Evolutionary conservation across 1,140 invertebrate genomes (phyloP).

Genomic region (Eumaeus atala): DNA sequence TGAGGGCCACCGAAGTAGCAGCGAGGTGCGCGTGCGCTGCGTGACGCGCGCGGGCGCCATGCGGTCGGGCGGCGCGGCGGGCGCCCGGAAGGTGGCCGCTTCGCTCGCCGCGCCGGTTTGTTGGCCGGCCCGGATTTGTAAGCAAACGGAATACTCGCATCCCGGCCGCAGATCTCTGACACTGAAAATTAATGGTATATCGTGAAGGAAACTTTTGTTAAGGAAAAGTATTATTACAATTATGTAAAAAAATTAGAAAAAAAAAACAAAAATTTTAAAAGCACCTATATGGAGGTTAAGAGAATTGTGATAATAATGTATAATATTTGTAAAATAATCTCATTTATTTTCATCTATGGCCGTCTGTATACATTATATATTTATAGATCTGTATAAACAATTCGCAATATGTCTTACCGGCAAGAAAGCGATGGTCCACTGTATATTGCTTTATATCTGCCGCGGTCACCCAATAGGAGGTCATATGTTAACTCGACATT

Average conservation of each 20-base stretch:
- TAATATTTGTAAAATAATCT: too few relatives aligned
- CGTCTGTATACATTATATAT: too few relatives aligned
- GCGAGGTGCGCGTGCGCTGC: constrained; percentile 75
- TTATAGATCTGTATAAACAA: too few relatives aligned
- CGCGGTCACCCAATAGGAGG: constrained; percentile 84
- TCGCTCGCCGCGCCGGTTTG: constrained; percentile 69
- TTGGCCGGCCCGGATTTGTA: constrained; percentile 76
- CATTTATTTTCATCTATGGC: too few relatives aligned
- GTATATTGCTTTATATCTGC: constrained; percentile 87
- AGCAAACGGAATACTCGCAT: constrained; percentile 85
- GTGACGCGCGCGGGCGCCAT: constrained; percentile 73
- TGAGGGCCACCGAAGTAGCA: constrained; percentile 80
- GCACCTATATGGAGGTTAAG: too few relatives aligned
- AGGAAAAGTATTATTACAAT: too few relatives aligned
- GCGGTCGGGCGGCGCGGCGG: constrained; percentile 79
- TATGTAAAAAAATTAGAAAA: too few relatives aligned
- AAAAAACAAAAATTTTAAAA: too few relatives aligned
- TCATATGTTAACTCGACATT: constrained; percentile 83
- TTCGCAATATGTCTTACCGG: constrained; percentile 61
- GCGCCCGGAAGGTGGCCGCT: constrained; percentile 74
- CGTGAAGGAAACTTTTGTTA: too few relatives aligned
- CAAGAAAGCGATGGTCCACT: constrained; percentile 81
- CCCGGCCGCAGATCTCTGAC: constrained; percentile 88
- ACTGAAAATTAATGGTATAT: constrained; percentile 34
- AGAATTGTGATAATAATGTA: too few relatives aligned